Evolutionary conservation across 2,888 invertebrate species (phyloP), one percentile per base, ranked within the genome.

Genomic region (Drosophila anomalipes): DNA sequence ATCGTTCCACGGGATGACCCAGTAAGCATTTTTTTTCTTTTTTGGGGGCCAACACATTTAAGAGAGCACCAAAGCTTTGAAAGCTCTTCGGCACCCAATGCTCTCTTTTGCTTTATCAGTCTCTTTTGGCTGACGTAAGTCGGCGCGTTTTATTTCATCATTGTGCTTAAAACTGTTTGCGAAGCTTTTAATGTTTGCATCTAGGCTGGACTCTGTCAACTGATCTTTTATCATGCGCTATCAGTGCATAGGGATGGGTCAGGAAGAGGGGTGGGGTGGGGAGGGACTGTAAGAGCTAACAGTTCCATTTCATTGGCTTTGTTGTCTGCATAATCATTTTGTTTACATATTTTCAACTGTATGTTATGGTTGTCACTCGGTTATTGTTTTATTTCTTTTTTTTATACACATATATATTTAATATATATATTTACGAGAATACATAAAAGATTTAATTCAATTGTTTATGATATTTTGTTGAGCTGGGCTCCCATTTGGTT

Each of bases 321-420:
- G 86, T 84, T 74, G 82, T 84, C 89, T 84, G 89, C 74, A 79
- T 82, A 90, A 87, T 87, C 84, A 90, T 87, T 87, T 70, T 87
- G 87, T 90, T 87, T 88, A 90, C 86, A 83, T 66, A 69, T 16
- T 16, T 47, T 16, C 16, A 16, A 26, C 66, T 70, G 73, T 62
- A 64, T 67, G 39, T 74, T 81, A 59, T 61, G 65, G 30, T 53
- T 56, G 52, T 26, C 49, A 39, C 37, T 30, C 26, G 32, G 16
- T 44, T 33, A 47, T 66, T 58, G 60, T 53, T 26, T 67, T 47
- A 59, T 49, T 56, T 47, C 54, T 53, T 30, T 51, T 56, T 39
- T 37, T 14, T 44, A 19, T n/a, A n/a, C 19, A 51, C 14, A 16
- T 19, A 6, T 60, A 30, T 58, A 54, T 5, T 12, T 41, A 44